Percentiles rank a stretch among this genome's conserved stretches.
phyloP scores from a whole-genome alignment of 2,113 vertebrate genomes.

The Microtus ochrogaster region DNA sequence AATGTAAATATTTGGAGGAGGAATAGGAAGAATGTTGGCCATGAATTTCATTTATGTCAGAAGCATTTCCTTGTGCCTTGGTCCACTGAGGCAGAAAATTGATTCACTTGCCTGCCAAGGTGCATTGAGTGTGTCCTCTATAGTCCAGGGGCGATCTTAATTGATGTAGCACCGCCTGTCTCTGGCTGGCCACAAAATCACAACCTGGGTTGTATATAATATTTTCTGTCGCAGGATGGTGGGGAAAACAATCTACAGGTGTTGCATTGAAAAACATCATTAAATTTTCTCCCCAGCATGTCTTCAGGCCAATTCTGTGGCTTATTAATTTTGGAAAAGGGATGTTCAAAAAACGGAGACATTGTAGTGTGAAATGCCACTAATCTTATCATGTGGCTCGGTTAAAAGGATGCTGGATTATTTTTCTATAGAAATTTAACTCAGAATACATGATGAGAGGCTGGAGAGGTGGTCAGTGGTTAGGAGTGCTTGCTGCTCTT shows the following conservation, averaged over 20 bases:
- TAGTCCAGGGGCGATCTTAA: constrained; percentile 53
- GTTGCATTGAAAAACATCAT: neutral
- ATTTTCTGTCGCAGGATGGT: neutral
- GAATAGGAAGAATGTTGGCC: neutral
- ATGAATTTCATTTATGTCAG: neutral
- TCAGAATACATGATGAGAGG: neutral
- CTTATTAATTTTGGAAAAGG: constrained; percentile 16
- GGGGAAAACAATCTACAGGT: neutral
- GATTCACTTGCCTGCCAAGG: constrained; percentile 30
- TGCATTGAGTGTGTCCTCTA: neutral
- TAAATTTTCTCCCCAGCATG: neutral
- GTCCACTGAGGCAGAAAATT: constrained; percentile 69
- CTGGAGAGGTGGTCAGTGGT: no score
- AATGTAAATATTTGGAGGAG: neutral
- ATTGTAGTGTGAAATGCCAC: neutral
- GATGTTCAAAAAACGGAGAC: neutral
- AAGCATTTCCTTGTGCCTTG: constrained; percentile 26
- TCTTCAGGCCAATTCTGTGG: neutral
- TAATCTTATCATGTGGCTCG: neutral
- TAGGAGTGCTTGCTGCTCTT: no score
- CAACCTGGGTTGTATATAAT: neutral
- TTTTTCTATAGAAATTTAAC: neutral
- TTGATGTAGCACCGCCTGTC: neutral
- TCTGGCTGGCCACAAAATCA: neutral
- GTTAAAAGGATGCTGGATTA: neutral